A percentile compares a stretch with the other conserved stretches of the same genome.
Evolutionary conservation across 64 coral and sea anemone species (phyloP).

Genomic region (Pachyseris speciosa): DNA sequence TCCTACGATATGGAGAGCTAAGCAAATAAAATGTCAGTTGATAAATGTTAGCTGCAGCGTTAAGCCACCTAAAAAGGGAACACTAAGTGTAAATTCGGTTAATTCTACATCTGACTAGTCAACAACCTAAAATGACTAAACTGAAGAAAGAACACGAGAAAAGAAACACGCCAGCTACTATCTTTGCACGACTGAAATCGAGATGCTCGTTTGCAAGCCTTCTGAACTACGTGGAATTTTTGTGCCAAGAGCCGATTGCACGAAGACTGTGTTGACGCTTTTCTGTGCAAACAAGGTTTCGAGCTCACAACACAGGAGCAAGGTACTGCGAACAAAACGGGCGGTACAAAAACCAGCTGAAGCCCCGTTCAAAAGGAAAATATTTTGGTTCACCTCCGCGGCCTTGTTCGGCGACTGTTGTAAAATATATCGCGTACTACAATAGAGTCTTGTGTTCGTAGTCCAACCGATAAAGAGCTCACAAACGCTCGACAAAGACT

Average conservation of each 20-base stretch:
- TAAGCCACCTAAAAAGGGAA: not conserved
- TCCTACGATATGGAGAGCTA: not conserved
- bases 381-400: not conserved
- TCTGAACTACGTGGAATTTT: constrained; percentile 35
- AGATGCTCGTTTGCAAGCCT: constrained; percentile 35
- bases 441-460: constrained; percentile 49
- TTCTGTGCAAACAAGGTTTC: not conserved
- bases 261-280: constrained; percentile 16
- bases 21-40: constrained; percentile 36
- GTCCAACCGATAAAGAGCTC: not conserved
- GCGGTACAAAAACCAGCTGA: constrained; percentile 9
- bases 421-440: constrained; percentile 41
- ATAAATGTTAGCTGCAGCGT: not conserved
- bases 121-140: not conserved
- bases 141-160: not conserved
- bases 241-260: constrained; percentile 26
- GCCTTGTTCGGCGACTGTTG: constrained; percentile 1
- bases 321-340: not conserved
- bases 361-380: constrained; percentile 4
- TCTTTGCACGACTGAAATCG: not conserved
- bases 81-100: not conserved
- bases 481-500: not conserved
- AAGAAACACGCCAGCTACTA: not conserved
- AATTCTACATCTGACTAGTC: not conserved
- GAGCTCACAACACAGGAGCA: not conserved